Evolutionary conservation across 2,888 invertebrate species (phyloP).

Genomic region (Lamellibrachia columna): DNA sequence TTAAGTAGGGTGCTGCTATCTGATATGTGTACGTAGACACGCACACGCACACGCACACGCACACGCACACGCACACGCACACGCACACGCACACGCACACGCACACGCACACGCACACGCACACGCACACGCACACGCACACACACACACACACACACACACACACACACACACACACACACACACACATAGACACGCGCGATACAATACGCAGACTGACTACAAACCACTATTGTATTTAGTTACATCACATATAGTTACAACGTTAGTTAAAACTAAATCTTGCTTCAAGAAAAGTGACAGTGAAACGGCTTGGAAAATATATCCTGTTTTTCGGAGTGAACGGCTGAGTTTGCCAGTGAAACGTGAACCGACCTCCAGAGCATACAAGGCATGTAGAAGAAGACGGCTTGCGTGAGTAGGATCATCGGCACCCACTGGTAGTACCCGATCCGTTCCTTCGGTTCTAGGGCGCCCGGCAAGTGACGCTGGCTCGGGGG

Average conservation of each 20-base stretch:
- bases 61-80: neutral
- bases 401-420: constrained; percentile 68
- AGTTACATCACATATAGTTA: too few species aligned
- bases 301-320: neutral
- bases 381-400: constrained; percentile 67
- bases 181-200: neutral
- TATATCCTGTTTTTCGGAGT: constrained; percentile 47
- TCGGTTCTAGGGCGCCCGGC: constrained; percentile 56
- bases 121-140: neutral
- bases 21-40: too few species aligned
- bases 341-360: neutral
- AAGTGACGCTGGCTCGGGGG: constrained; percentile 64
- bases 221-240: too few species aligned
- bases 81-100: neutral
- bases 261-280: too few species aligned
- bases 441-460: constrained; percentile 66
- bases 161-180: neutral
- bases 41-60: neutral
- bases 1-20: too few species aligned
- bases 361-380: constrained; percentile 57
- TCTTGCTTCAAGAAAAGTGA: neutral
- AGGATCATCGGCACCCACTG: constrained; percentile 68
- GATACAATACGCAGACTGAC: neutral
- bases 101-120: neutral
- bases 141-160: neutral